Evolutionary conservation across 2,888 invertebrate species (phyloP), one percentile per base, ranked within the genome.

Genomic region (Lutraria lutraria): DNA sequence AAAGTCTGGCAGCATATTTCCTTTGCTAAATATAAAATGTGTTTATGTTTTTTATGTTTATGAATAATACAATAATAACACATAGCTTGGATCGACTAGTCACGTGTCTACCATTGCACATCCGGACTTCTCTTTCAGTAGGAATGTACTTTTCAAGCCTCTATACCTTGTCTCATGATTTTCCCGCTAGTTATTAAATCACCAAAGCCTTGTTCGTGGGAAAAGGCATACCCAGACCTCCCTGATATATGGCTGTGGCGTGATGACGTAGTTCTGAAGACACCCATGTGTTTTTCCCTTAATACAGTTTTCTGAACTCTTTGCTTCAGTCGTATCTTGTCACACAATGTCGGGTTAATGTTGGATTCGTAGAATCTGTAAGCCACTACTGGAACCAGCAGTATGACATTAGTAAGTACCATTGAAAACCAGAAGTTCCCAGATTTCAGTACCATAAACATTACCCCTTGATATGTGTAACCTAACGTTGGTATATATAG

Each of bases 191-290:
- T 99, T 96, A 99, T 99, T 94, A 99, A 98, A 31, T 99, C 98
- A 82, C 99, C 99, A 97, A 99, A 99, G 94, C 99, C 99, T 97
- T 99, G 98, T 96, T 94, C 99, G 97, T 99, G 99, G 87, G 99
- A 99, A 97, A 99, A 99, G 16, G 99, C 99, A 97, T 99, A 99
- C 87, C 99, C 99, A 19, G 99, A 99, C 88, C 99, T 98, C 92
- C 99, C 97, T 54, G 99, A 99, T 60, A 99, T 97, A n/a, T 95
- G 95, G 89, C 98, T 98, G 95, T 99, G 98, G 89, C 99, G 97
- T 0, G 99, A 98, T 82, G 95, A 96, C 81, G 95, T 96, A 43
- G 95, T 94, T 34, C 96, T 93, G 56, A 95, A 93, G 25, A 96
- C 91, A 81, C 94, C 92, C 10, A 95, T 90, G 82, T 96, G 96